Percentiles rank a stretch among this genome's conserved stretches.
These are phyloP conservation scores for Cephus rjabovi DNA, from an alignment of 2,888 invertebrate genomes.

Conservation along the genomic window DNA sequence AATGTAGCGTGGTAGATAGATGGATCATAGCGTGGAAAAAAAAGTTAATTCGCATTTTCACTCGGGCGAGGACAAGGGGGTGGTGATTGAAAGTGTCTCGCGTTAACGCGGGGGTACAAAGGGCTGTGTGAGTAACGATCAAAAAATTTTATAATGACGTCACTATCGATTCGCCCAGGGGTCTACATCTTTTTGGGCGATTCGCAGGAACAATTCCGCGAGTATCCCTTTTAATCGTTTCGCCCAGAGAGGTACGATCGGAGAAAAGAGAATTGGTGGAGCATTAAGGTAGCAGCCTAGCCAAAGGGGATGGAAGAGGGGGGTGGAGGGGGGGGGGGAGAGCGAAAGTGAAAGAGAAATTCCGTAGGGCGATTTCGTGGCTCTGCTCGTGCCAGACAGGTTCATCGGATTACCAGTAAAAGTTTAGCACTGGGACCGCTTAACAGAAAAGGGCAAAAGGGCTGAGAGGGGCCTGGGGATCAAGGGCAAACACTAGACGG, in stretches of 20 bases:
- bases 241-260: neutral
- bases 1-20: conserved; percentile 64
- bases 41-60: conserved; percentile 58
- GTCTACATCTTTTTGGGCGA: neutral
- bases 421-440: neutral
- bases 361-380: neutral
- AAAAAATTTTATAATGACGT: conserved; percentile 49
- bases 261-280: neutral
- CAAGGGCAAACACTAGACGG: neutral
- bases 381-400: neutral
- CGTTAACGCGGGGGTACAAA: neutral
- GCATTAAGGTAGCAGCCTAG: neutral
- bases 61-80: conserved; percentile 32
- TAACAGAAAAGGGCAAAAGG: neutral
- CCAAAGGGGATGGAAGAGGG: neutral
- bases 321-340: neutral
- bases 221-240: neutral
- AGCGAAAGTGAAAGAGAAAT: neutral
- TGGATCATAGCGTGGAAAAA: conserved; percentile 47
- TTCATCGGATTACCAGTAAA: neutral
- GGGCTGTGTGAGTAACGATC: conserved; percentile 39
- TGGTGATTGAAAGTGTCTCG: conserved; percentile 40
- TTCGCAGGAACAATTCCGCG: neutral
- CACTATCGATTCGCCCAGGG: conserved; percentile 37
- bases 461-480: neutral